These are phyloP conservation scores for Albula goreensis DNA, from an alignment of 2,113 vertebrate species.

Conservation along the genomic window DNA sequence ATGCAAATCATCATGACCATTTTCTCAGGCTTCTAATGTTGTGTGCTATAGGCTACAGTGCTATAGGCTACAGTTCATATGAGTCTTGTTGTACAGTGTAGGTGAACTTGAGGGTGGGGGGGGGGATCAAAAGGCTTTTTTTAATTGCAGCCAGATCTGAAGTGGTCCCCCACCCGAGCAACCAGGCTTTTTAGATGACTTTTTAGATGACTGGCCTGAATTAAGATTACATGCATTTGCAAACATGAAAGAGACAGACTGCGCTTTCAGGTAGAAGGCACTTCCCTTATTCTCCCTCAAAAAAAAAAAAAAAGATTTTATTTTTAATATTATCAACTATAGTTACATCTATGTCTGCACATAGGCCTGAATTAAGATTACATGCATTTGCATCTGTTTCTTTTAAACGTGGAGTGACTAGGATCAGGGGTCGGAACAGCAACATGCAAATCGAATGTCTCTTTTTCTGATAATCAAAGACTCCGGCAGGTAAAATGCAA, in stretches of 20 bases:
- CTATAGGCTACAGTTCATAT: constrained; percentile 36
- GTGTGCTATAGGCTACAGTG: constrained; percentile 21
- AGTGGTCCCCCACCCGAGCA: constrained; percentile 69
- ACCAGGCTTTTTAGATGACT: constrained; percentile 61
- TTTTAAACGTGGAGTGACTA: not conserved
- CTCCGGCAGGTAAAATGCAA: too few relatives aligned
- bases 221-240: too few relatives aligned
- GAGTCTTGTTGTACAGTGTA: constrained; percentile 62
- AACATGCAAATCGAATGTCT: not conserved
- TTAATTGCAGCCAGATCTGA: constrained; percentile 74
- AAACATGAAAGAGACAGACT: constrained; percentile 54
- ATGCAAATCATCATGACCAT: constrained; percentile 67
- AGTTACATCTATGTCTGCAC: too few relatives aligned
- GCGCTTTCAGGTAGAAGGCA: constrained; percentile 33
- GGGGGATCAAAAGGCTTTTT: constrained; percentile 65
- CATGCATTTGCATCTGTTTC: not conserved
- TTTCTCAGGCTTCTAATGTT: not conserved
- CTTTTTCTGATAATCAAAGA: too few relatives aligned
- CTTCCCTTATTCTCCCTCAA: not conserved
- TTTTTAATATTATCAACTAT: too few relatives aligned
- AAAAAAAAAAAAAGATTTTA: too few relatives aligned
- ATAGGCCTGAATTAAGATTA: not conserved
- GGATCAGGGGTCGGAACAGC: not conserved
- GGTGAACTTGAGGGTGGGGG: constrained; percentile 64
- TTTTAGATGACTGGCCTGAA: constrained; percentile 60